These are phyloP conservation scores for Drosophila sulfurigaster DNA, from an alignment of 1,140 invertebrate genomes.

Conservation along the genomic window DNA sequence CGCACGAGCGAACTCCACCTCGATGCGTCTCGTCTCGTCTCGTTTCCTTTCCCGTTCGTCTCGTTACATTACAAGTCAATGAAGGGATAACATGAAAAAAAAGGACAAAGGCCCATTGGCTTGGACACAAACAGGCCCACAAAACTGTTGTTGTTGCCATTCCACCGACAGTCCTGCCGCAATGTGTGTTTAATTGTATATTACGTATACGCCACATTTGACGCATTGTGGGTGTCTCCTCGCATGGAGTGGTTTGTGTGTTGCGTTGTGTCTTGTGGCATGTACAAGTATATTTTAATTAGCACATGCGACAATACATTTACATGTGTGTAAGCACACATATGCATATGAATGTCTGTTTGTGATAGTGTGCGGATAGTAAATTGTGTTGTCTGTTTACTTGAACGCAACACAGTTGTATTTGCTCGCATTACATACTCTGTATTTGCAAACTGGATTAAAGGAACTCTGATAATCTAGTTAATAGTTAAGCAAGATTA, in stretches of 20 bases:
- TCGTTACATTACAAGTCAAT: constrained; percentile 38
- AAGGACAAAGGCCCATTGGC: constrained; percentile 5
- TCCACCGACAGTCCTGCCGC: constrained; percentile 24
- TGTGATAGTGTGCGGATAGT: constrained; percentile 5
- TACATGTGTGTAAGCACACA: constrained; percentile 1
- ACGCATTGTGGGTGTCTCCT: constrained; percentile 60
- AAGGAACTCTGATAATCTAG: not conserved
- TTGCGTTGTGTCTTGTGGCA: constrained; percentile 43
- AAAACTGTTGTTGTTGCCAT: constrained; percentile 12
- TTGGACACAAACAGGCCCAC: not conserved
- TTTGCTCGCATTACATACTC: constrained; percentile 36
- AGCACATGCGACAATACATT: constrained; percentile 55
- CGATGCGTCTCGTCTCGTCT: not conserved
- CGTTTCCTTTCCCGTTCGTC: not conserved
- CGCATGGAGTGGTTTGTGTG: constrained; percentile 1
- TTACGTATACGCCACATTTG: constrained; percentile 78
- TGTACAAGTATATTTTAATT: constrained; percentile 68
- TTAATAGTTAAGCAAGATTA: no score
- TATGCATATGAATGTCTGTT: constrained; percentile 15
- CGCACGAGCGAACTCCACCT: constrained; percentile 50
- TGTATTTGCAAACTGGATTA: not conserved
- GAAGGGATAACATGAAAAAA: constrained; percentile 42
- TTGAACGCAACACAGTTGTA: constrained; percentile 26
- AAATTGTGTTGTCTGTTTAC: constrained; percentile 41
- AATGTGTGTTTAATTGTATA: constrained; percentile 72